A percentile compares a stretch with the other conserved stretches of the same genome.
These are phyloP conservation scores for Watsonalla cultraria DNA, from an alignment of 2,888 invertebrate genomes.

Conservation along the genomic window DNA sequence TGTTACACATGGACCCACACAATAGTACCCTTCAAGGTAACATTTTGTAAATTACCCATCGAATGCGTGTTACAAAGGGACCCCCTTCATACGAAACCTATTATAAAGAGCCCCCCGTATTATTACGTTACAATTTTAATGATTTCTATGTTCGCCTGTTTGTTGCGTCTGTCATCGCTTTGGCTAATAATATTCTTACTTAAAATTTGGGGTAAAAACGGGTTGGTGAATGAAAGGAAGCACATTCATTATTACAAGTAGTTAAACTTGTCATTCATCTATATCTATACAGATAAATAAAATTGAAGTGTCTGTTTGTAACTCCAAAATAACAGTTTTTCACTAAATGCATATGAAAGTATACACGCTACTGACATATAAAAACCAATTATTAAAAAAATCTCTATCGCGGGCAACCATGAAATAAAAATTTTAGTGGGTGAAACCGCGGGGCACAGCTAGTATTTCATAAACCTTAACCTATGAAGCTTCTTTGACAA, in stretches of 20 bases:
- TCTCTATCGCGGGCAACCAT: no score
- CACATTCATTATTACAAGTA: neutral
- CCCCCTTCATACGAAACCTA: conserved; percentile 63
- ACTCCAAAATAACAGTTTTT: no score
- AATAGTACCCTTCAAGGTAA: conserved; percentile 39
- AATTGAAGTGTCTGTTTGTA: no score
- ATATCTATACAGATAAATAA: no score
- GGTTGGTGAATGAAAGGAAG: neutral
- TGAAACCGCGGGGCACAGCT: no score
- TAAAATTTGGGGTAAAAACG: neutral
- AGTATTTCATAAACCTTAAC: no score
- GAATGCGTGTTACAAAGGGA: conserved; percentile 44
- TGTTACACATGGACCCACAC: conserved; percentile 33
- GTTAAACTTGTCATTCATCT: no score
- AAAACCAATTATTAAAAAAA: no score
- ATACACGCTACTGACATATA: no score
- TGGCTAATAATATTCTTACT: neutral
- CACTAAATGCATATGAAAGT: no score
- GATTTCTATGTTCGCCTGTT: conserved; percentile 45
- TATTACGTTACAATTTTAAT: conserved; percentile 73
- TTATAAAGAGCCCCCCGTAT: conserved; percentile 65
- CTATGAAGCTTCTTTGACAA: no score
- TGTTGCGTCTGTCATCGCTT: conserved; percentile 27
- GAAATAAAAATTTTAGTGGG: no score
- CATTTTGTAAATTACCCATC: conserved; percentile 61